Percentiles rank a stretch among this genome's conserved stretches.
Evolutionary conservation across 2,888 invertebrate species (phyloP).

Genomic region (Rutpela maculata): DNA sequence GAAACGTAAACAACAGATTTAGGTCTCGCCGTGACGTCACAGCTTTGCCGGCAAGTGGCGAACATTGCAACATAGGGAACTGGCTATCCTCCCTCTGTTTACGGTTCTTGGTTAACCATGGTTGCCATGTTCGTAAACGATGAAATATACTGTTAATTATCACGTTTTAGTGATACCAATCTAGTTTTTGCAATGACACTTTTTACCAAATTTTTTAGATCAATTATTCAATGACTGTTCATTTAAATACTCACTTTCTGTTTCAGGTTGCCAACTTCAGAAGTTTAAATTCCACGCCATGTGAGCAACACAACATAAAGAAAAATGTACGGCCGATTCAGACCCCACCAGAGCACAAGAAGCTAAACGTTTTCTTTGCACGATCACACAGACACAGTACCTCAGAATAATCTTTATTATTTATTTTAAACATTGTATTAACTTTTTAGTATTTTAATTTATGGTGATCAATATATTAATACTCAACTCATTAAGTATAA

Average conservation of each 20-base stretch:
- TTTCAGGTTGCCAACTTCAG: conserved; percentile 70
- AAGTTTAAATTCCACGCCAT: conserved; percentile 70
- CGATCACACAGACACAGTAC: conserved; percentile 68
- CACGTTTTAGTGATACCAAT: too few species aligned
- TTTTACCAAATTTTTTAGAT: too few species aligned
- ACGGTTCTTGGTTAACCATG: too few species aligned
- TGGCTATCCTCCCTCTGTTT: too few species aligned
- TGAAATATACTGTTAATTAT: too few species aligned
- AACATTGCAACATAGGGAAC: too few species aligned
- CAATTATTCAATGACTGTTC: too few species aligned
- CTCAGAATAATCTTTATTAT: conserved; percentile 18
- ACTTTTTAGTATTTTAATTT: not conserved
- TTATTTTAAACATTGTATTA: not conserved
- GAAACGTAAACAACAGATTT: too few species aligned
- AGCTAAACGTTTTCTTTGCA: conserved; percentile 70
- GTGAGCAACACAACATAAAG: conserved; percentile 70
- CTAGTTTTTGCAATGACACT: too few species aligned
- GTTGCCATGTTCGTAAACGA: too few species aligned
- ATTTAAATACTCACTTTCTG: conserved; percentile 11
- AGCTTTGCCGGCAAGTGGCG: too few species aligned
- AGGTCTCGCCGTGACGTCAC: too few species aligned
- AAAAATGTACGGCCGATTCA: conserved; percentile 72
- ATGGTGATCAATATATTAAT: not conserved
- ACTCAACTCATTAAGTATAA: not conserved
- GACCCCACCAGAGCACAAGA: conserved; percentile 66